Percentiles rank a stretch among this genome's conserved stretches.
These are phyloP conservation scores for Watsonalla cultraria DNA, from an alignment of 2,888 invertebrate genomes.

Conservation along the genomic window DNA sequence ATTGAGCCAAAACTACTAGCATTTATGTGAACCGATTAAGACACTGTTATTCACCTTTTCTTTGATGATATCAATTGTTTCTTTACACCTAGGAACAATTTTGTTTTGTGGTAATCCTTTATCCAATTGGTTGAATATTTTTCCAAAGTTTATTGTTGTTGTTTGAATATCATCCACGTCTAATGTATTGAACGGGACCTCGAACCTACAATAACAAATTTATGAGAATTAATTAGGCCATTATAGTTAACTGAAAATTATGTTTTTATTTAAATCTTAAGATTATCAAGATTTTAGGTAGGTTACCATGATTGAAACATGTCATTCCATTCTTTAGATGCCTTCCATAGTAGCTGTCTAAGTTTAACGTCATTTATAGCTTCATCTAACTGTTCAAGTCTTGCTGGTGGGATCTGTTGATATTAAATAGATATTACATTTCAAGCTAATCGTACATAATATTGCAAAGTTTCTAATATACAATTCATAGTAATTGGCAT, in stretches of 20 bases:
- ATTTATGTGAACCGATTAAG: too few relatives aligned
- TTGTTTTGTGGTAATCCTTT: conserved; percentile 90
- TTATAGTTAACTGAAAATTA: too few relatives aligned
- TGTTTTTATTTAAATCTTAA: too few relatives aligned
- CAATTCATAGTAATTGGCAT: too few relatives aligned
- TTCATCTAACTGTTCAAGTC: conserved; percentile 89
- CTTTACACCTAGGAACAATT: conserved; percentile 87
- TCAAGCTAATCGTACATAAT: too few relatives aligned
- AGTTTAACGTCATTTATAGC: conserved; percentile 88
- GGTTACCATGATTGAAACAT: conserved; percentile 83
- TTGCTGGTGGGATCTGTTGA: conserved; percentile 86
- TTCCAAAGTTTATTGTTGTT: conserved; percentile 82
- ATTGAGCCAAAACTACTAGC: too few relatives aligned
- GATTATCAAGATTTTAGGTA: not conserved
- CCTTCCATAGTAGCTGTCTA: conserved; percentile 89
- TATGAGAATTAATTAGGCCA: not conserved
- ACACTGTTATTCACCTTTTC: conserved; percentile 79
- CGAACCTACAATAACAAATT: conserved; percentile 38
- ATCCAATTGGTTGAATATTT: conserved; percentile 86
- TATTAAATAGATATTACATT: not conserved
- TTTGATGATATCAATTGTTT: conserved; percentile 87
- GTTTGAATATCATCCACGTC: conserved; percentile 86
- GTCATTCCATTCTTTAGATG: conserved; percentile 85
- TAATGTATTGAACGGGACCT: conserved; percentile 80
- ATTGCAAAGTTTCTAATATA: too few relatives aligned